These are phyloP conservation scores for Ageneiosus marmoratus DNA, from an alignment of 2,113 vertebrate species.

Conservation along the genomic window DNA sequence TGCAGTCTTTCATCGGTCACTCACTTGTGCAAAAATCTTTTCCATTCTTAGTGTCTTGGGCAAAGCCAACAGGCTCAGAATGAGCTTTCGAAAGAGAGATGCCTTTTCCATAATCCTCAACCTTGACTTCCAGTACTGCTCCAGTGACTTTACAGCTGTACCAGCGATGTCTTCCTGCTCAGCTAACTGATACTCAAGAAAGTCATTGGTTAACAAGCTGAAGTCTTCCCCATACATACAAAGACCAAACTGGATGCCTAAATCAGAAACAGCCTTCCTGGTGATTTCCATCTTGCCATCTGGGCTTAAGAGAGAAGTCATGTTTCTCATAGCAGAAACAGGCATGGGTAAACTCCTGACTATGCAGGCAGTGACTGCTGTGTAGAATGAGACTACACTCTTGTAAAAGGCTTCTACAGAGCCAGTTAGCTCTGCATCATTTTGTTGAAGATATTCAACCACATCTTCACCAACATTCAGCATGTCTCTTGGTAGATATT, in stretches of 20 bases:
- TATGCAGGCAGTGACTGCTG: constrained; percentile 52
- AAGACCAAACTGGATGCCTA: constrained; percentile 50
- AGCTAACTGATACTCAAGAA: constrained; percentile 53
- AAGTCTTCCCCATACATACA: constrained; percentile 28
- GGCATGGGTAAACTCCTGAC: constrained; percentile 58
- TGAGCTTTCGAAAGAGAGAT: constrained; percentile 55
- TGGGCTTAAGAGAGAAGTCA: constrained; percentile 57
- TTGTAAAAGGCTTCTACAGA: constrained; percentile 46
- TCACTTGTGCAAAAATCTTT: constrained; percentile 65
- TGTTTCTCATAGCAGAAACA: constrained; percentile 46
- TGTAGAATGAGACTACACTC: constrained; percentile 58
- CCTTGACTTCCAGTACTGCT: constrained; percentile 56
- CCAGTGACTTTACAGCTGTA: constrained; percentile 8
- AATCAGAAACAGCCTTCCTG: constrained; percentile 34
- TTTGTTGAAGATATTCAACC: constrained; percentile 47
- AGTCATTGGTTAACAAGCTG: constrained; percentile 49
- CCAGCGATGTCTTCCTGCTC: not conserved
- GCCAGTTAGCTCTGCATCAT: constrained; percentile 33
- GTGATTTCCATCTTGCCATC: constrained; percentile 43
- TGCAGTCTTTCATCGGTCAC: not conserved
- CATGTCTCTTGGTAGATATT: constrained; percentile 46
- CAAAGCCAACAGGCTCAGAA: constrained; percentile 66
- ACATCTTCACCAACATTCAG: constrained; percentile 52
- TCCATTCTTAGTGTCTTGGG: constrained; percentile 58
- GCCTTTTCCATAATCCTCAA: constrained; percentile 38